These are phyloP conservation scores for Sinodicranocentrus sp. DNA, from an alignment of 2,888 invertebrate species.

Conservation along the genomic window DNA sequence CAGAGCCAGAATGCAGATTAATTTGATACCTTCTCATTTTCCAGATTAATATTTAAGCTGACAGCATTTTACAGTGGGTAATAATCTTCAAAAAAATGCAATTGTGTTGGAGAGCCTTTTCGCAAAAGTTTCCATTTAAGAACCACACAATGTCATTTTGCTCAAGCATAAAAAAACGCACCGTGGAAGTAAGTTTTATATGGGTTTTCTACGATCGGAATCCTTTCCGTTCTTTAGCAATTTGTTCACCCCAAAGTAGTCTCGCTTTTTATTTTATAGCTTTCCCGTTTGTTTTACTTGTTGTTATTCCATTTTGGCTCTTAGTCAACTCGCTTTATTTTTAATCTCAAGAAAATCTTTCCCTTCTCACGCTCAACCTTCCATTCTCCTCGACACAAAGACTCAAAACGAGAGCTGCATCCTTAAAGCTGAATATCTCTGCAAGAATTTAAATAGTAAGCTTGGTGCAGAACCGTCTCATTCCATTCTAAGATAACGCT, in stretches of 20 bases:
- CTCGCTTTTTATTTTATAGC: conserved; percentile 57
- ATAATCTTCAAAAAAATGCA: too few relatives aligned
- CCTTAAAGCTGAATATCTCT: background rate
- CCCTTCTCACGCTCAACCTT: conserved; percentile 10
- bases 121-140: too few relatives aligned
- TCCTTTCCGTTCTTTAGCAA: conserved; percentile 44
- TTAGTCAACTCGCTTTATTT: conserved; percentile 72
- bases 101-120: too few relatives aligned
- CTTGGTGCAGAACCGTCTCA: conserved; percentile 42
- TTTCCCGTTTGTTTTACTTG: conserved; percentile 60
- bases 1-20: too few relatives aligned
- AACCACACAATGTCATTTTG: too few relatives aligned
- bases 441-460: conserved; percentile 52
- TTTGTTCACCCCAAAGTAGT: conserved; percentile 56
- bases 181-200: background rate
- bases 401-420: background rate
- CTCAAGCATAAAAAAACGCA: too few relatives aligned
- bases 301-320: conserved; percentile 68
- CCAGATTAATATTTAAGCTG: too few relatives aligned
- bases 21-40: too few relatives aligned
- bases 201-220: conserved; percentile 33
- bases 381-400: background rate
- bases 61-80: too few relatives aligned
- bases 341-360: conserved; percentile 66
- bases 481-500: conserved; percentile 48